These are phyloP conservation scores for Streptopelia turtur DNA, from an alignment of 2,797 vertebrate species.

Conservation along the genomic window DNA sequence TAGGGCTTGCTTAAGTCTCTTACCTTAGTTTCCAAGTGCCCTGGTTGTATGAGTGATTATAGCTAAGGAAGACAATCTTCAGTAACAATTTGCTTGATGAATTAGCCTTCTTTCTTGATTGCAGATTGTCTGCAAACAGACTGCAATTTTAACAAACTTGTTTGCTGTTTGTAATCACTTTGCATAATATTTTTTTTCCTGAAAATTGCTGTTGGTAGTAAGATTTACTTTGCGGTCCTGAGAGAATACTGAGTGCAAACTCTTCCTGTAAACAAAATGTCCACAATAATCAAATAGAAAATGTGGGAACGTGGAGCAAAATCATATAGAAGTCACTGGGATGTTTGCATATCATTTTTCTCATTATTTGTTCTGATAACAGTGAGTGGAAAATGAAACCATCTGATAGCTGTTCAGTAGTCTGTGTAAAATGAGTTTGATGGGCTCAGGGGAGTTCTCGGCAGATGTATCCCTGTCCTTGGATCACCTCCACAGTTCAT, in stretches of 20 bases:
- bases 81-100: constrained; percentile 6
- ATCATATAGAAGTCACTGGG: neutral
- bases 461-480: neutral
- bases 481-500: neutral
- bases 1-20: neutral
- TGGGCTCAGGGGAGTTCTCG: neutral
- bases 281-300: neutral
- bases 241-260: neutral
- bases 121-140: constrained; percentile 50
- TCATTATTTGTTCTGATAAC: constrained; percentile 22
- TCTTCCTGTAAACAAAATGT: neutral
- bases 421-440: neutral
- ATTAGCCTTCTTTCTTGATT: constrained; percentile 23
- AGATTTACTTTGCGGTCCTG: neutral
- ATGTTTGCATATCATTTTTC: constrained; percentile 34
- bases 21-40: neutral
- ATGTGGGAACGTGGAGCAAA: neutral
- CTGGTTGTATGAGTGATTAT: neutral
- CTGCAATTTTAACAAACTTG: neutral
- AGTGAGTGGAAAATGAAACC: neutral
- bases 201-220: neutral
- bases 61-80: neutral
- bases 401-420: neutral
- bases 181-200: neutral
- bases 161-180: neutral